A percentile compares a stretch with the other conserved stretches of the same genome.
Conservation (phyloP, 2,113 vertebrate genomes). For the Columba livia region DNA sequence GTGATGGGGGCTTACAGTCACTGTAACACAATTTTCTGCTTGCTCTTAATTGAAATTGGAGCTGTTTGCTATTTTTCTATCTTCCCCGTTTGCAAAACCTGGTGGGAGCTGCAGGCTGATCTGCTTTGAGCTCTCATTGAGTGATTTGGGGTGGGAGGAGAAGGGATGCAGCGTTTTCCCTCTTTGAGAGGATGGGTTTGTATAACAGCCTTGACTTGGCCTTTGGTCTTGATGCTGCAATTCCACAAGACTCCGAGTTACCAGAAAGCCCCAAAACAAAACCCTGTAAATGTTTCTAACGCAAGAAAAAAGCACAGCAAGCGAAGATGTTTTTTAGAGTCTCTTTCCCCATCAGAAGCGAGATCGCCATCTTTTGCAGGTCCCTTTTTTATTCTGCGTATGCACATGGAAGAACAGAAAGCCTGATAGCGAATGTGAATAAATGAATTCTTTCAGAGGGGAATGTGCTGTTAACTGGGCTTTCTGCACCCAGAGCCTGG, state of each 20-base stretch:
- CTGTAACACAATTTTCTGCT: neutral
- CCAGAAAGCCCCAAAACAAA: neutral
- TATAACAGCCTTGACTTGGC: neutral
- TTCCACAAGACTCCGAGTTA: accelerated
- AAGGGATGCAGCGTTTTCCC: neutral
- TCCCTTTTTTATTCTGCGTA: neutral
- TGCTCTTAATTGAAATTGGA: neutral
- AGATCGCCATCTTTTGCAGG: neutral
- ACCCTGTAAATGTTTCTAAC: neutral
- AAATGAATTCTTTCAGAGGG: neutral
- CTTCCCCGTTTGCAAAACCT: neutral
- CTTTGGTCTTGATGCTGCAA: neutral
- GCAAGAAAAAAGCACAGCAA: neutral
- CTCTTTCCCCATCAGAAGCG: neutral
- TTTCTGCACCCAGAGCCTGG: neutral
- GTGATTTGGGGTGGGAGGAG: neutral
- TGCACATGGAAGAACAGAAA: neutral
- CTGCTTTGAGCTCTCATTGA: neutral
- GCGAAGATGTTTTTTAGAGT: neutral
- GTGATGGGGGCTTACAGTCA: neutral
- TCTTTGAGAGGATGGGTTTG: neutral
- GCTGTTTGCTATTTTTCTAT: neutral
- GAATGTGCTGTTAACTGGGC: neutral
- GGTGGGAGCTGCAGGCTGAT: neutral
- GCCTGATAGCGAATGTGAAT: too few relatives aligned